Conservation (phyloP, 1,140 invertebrate genomes). For the Archivesica marissinica region DNA sequence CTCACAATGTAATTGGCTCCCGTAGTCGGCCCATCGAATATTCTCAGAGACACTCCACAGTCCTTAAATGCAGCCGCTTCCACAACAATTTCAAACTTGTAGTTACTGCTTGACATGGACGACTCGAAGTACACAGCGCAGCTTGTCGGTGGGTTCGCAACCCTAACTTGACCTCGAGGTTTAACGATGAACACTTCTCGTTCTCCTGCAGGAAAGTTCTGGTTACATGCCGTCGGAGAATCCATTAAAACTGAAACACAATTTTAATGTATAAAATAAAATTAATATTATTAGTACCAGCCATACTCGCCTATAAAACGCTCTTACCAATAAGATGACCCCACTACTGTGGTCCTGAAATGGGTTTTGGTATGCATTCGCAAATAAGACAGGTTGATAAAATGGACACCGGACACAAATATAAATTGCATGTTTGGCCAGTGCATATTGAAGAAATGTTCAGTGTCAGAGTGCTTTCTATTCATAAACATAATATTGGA, state of each 20-base stretch:
- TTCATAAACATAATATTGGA: no score
- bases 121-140: slow-evolving; percentile 41
- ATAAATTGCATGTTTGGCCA: no score
- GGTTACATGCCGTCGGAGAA: slow-evolving; percentile 30
- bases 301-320: no score
- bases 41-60: slow-evolving; percentile 22
- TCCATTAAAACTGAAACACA: slow-evolving; percentile 47
- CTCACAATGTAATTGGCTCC: slow-evolving; percentile 40
- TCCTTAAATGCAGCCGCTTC: slow-evolving; percentile 29
- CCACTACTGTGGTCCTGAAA: no score
- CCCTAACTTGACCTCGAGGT: slow-evolving; percentile 39
- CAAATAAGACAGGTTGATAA: no score
- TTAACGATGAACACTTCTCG: slow-evolving; percentile 18
- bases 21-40: slow-evolving; percentile 40
- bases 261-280: neutral
- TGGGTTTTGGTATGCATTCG: no score
- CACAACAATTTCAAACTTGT: slow-evolving; percentile 59
- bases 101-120: slow-evolving; percentile 19
- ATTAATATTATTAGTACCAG: no score
- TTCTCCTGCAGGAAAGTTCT: slow-evolving; percentile 29
- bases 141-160: slow-evolving; percentile 28
- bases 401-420: no score
- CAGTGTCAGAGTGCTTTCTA: no score
- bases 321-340: no score
- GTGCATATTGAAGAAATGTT: no score